These are phyloP conservation scores for Chascanopsetta lugubris DNA, from an alignment of 2,113 vertebrate species.

Conservation along the genomic window DNA sequence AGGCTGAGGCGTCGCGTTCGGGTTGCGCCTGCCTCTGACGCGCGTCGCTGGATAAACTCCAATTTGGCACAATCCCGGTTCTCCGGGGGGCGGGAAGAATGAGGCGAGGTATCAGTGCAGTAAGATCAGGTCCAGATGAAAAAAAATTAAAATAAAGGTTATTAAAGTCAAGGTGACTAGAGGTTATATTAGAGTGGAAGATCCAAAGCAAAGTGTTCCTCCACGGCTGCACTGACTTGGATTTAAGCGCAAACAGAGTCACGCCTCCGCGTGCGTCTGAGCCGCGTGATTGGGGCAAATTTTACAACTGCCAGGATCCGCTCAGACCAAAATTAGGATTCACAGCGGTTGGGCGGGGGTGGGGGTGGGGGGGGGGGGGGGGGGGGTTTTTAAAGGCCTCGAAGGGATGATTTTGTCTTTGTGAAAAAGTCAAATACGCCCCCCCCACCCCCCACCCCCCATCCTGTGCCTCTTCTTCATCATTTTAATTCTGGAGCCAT, in stretches of 20 bases:
- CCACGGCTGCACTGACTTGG: slow-evolving; percentile 39
- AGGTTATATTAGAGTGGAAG: neutral
- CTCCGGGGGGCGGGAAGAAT: neutral
- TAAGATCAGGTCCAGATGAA: neutral
- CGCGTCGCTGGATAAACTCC: slow-evolving; percentile 47
- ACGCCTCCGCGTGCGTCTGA: slow-evolving; percentile 69
- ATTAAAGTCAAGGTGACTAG: no score
- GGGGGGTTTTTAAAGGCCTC: no score
- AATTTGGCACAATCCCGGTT: slow-evolving; percentile 40
- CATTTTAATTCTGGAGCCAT: no score
- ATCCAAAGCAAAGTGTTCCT: slow-evolving; percentile 38
- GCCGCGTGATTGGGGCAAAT: slow-evolving; percentile 67
- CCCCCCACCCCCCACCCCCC: no score
- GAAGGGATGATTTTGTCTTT: no score
- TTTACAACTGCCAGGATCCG: slow-evolving; percentile 59
- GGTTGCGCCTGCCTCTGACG: slow-evolving; percentile 15
- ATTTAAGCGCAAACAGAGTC: slow-evolving; percentile 66
- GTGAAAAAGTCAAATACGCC: no score
- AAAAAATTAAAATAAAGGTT: no score
- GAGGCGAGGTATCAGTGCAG: no score
- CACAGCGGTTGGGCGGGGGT: slow-evolving; percentile 25
- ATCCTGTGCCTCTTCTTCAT: no score
- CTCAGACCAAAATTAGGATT: slow-evolving; percentile 14
- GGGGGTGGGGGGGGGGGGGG: neutral
- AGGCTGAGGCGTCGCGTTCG: neutral